Evolutionary conservation across 2,113 vertebrate species (phyloP), one percentile per base, ranked within the genome.

Genomic region (Seriola dumerili): DNA sequence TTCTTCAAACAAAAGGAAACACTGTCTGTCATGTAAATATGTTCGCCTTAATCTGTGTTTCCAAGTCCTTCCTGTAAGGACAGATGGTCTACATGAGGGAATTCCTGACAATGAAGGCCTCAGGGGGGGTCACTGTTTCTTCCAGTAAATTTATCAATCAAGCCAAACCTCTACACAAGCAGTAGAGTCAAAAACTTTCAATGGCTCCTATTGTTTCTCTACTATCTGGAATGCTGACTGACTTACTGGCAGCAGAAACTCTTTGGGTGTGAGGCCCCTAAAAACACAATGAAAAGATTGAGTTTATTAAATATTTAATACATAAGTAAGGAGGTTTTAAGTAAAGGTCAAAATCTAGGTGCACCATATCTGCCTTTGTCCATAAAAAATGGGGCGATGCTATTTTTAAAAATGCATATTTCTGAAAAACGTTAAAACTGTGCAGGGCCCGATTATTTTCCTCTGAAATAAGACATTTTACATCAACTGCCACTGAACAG

Each of bases 21-120:
- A 23, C 25, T 34, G 38, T 63, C 34, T 52, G 48, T n/a, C 59
- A 55, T 69, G 68, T 78, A 75, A 70, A 91, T 66, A 76, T 42
- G 1, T 76, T 80, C 2, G 0, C n/a, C 38, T 79, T 74, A 72
- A 58, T 87, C 77, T 83, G 44, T 3, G 50, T 74, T 78, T 82
- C 32, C 61, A 73, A 69, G 58, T 48, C 70, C 64, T 91, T 92
- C 90, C 88, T 87, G 79, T 81, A 63, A 86, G 78, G 67, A 64
- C 81, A 66, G 21, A 78, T 6, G 29, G 17, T 19, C 34, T 23
- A 21, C 69, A 7, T 34, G 66, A 78, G 3, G 40, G 82, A 71
- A 79, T 80, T 88, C 76, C 58, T 80, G 40, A 82, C 86, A 87
- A 52, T 70, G 64, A 65, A 81, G 38, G 34, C 68, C 59, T 63